phyloP scores from a whole-genome alignment of 1,140 invertebrate genomes.

The Eriosoma lanigerum region DNA sequence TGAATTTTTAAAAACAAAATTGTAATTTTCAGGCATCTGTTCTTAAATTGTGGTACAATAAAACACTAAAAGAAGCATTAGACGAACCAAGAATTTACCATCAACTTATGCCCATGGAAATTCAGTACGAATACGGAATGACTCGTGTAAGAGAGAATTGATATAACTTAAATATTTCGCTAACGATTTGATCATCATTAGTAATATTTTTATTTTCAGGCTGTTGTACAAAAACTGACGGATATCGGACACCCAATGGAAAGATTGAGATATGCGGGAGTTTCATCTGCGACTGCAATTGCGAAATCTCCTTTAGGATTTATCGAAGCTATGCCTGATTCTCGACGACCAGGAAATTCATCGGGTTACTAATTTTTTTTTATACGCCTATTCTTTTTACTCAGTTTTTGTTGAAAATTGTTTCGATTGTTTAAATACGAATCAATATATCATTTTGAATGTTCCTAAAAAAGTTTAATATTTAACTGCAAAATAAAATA shows the following conservation, averaged over 20 bases:
- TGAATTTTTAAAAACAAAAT: too few relatives aligned
- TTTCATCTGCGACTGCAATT: constrained; percentile 52
- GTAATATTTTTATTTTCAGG: constrained; percentile 31
- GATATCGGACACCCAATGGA: constrained; percentile 35
- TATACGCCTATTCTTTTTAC: neutral
- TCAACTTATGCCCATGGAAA: constrained; percentile 82
- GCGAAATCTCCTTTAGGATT: neutral
- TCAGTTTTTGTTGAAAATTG: too few relatives aligned
- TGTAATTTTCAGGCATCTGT: constrained; percentile 71
- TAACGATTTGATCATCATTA: neutral
- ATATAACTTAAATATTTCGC: neutral
- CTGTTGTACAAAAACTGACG: constrained; percentile 38
- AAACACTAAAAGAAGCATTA: constrained; percentile 84
- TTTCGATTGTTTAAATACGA: too few relatives aligned
- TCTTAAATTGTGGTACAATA: constrained; percentile 79
- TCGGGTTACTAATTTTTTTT: constrained; percentile 44
- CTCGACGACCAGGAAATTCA: constrained; percentile 51
- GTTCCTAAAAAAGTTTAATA: too few relatives aligned
- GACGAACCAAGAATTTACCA: constrained; percentile 88
- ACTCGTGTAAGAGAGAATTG: constrained; percentile 60
- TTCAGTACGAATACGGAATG: constrained; percentile 78
- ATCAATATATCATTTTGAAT: too few relatives aligned
- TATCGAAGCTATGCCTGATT: constrained; percentile 52
- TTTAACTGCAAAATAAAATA: too few relatives aligned
- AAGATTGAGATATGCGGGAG: neutral